Conservation (phyloP, 1,140 invertebrate genomes). For the Adoxophyes honmai region DNA sequence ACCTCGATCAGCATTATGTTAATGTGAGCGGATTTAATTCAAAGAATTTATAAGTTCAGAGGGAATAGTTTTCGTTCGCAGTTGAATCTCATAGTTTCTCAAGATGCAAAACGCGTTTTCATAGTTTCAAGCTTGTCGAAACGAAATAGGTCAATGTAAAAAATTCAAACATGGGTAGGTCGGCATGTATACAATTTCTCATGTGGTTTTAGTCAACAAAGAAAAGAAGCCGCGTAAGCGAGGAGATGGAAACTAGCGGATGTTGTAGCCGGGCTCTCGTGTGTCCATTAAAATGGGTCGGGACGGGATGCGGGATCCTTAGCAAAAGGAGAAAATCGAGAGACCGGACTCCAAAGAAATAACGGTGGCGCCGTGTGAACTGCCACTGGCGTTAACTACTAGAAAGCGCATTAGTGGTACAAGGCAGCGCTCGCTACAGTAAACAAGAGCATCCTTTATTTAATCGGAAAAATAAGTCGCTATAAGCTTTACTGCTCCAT, state of each 20-base stretch:
- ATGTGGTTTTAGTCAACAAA: constrained; percentile 22
- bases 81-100: too few relatives aligned
- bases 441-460: neutral
- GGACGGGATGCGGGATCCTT: constrained; percentile 34
- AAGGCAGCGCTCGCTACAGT: constrained; percentile 5
- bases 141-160: too few relatives aligned
- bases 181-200: too few relatives aligned
- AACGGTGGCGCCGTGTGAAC: constrained; percentile 24
- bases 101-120: too few relatives aligned
- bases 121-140: too few relatives aligned
- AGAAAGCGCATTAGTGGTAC: constrained; percentile 27
- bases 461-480: neutral
- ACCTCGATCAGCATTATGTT: neutral
- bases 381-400: constrained; percentile 23
- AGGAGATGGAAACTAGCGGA: constrained; percentile 41
- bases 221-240: constrained; percentile 31
- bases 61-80: too few relatives aligned
- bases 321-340: constrained; percentile 37
- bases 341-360: constrained; percentile 24
- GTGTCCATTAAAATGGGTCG: constrained; percentile 41
- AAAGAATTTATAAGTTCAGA: neutral
- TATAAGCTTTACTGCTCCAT: neutral
- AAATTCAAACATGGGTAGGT: too few relatives aligned
- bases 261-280: constrained; percentile 29
- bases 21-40: neutral